Evolutionary conservation across 2,888 invertebrate species (phyloP).

Genomic region (Drosophila histrio): DNA sequence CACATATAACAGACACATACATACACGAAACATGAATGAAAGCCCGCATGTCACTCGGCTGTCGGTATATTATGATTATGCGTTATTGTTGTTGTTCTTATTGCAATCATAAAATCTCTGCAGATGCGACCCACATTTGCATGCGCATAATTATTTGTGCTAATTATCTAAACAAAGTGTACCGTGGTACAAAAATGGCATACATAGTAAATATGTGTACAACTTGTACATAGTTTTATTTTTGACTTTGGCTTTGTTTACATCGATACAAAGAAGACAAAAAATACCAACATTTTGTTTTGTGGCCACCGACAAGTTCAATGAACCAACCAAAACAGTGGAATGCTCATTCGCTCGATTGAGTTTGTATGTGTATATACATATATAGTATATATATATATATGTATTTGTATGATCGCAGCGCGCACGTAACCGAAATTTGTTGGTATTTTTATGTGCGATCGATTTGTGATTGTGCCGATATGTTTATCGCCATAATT

Average conservation of each 20-base stretch:
- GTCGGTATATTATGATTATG: slow-evolving; percentile 43
- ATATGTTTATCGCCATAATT: slow-evolving; percentile 50
- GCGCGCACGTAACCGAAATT: slow-evolving; percentile 52
- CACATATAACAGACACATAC: slow-evolving; percentile 8
- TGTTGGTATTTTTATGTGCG: slow-evolving; percentile 46
- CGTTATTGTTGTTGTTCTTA: slow-evolving; percentile 27
- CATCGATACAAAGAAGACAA: slow-evolving; percentile 24
- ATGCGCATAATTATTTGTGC: slow-evolving; percentile 32
- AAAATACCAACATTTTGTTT: slow-evolving; percentile 40
- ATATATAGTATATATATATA: slow-evolving; percentile 2
- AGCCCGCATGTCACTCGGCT: slow-evolving; percentile 48
- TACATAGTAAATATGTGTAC: neutral
- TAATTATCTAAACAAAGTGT: slow-evolving; percentile 29
- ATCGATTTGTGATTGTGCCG: slow-evolving; percentile 38
- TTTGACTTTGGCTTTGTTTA: slow-evolving; percentile 57
- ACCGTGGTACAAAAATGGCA: slow-evolving; percentile 22
- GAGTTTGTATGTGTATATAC: slow-evolving; percentile 6
- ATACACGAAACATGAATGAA: slow-evolving; percentile 58
- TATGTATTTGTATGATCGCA: slow-evolving; percentile 26
- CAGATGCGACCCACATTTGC: slow-evolving; percentile 64
- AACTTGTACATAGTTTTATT: slow-evolving; percentile 32
- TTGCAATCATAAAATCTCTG: slow-evolving; percentile 52
- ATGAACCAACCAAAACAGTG: slow-evolving; percentile 64
- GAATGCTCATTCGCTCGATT: slow-evolving; percentile 40
- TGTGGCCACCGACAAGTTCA: slow-evolving; percentile 57